Evolutionary conservation across 2,113 vertebrate genomes (phyloP).

Genomic region (Charadrius vociferus): DNA sequence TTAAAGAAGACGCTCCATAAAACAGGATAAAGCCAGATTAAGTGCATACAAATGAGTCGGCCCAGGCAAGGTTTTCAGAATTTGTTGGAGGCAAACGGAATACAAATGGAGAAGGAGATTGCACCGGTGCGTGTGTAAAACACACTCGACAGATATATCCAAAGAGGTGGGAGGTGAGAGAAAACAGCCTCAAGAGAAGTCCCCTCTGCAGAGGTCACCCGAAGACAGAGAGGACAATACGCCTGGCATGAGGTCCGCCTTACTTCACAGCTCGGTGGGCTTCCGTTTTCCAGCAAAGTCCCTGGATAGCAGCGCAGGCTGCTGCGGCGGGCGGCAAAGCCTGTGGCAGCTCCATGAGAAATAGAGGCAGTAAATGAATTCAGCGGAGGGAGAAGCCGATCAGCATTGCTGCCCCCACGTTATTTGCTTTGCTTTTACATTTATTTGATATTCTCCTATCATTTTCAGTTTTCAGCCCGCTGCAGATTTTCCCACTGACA

Average conservation of each 20-base stretch:
- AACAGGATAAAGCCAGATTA: slow-evolving; percentile 75
- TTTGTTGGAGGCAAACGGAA: slow-evolving; percentile 56
- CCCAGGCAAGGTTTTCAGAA: slow-evolving; percentile 49
- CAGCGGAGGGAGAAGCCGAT: not conserved
- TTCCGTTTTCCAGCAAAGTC: not conserved
- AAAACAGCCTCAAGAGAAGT: not conserved
- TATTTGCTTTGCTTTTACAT: not conserved
- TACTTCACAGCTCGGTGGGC: not conserved
- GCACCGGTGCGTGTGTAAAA: slow-evolving; percentile 27
- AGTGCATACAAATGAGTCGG: slow-evolving; percentile 72
- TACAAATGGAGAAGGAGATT: slow-evolving; percentile 57
- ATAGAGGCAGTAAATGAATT: not conserved
- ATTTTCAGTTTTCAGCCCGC: not conserved
- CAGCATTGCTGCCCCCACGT: not conserved
- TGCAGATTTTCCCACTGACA: not conserved
- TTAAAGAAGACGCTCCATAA: slow-evolving; percentile 70
- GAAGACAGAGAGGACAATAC: not conserved
- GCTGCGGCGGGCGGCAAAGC: not conserved
- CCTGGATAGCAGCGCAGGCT: not conserved
- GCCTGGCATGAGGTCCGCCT: not conserved
- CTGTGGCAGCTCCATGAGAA: not conserved
- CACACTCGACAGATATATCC: not conserved
- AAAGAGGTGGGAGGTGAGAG: not conserved
- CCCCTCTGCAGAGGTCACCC: not conserved
- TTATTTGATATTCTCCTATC: not conserved